Conservation (phyloP, 2,888 invertebrate species). For the Ophion ventricosus region DNA sequence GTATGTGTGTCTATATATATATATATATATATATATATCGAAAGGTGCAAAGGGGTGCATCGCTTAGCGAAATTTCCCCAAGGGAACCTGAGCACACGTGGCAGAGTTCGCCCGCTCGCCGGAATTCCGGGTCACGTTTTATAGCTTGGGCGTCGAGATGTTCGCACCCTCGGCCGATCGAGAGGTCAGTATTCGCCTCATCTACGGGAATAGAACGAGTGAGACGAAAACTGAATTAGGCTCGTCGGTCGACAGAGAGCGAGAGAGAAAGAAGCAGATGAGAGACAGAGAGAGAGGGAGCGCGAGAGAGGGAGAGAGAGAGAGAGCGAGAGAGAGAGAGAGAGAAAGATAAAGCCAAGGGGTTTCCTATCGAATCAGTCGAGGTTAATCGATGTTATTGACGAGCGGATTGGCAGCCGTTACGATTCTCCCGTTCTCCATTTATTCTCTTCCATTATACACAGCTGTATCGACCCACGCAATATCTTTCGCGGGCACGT, state of each 20-base stretch:
- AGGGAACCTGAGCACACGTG: slow-evolving; percentile 30
- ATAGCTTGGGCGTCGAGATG: neutral
- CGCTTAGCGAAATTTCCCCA: neutral
- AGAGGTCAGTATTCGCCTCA: slow-evolving; percentile 45
- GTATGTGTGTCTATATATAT: no score
- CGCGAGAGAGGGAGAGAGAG: neutral
- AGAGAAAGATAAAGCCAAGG: slow-evolving; percentile 20
- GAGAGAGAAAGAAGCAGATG: neutral
- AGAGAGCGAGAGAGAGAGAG: slow-evolving; percentile 5
- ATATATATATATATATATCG: no score
- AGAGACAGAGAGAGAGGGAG: neutral
- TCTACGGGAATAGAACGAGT: slow-evolving; percentile 39
- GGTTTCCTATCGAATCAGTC: slow-evolving; percentile 54
- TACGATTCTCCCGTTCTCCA: slow-evolving; percentile 41
- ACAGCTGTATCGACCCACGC: slow-evolving; percentile 44
- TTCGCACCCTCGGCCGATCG: slow-evolving; percentile 25
- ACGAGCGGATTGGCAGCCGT: slow-evolving; percentile 64
- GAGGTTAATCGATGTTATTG: slow-evolving; percentile 67
- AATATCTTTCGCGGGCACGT: slow-evolving; percentile 17
- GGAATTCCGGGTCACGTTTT: slow-evolving; percentile 63
- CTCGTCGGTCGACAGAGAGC: slow-evolving; percentile 32
- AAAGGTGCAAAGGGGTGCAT: neutral
- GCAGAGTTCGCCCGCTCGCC: slow-evolving; percentile 30
- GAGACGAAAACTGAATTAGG: slow-evolving; percentile 45
- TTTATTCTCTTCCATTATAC: slow-evolving; percentile 21